Evolutionary conservation across 2,888 invertebrate species (phyloP).

Genomic region (Luperina nickerlii): DNA sequence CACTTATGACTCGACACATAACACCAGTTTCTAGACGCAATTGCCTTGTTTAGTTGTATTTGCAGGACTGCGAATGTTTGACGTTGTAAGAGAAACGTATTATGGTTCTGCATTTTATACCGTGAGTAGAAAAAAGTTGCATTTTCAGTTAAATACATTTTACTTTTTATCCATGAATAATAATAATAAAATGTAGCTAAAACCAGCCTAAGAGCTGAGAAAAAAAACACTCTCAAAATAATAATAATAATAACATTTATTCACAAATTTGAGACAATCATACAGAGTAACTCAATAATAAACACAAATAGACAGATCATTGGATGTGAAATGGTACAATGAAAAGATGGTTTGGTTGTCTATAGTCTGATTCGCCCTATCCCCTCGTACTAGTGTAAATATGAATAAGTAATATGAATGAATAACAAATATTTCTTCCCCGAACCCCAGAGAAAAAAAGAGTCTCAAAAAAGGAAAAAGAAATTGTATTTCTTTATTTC

Average conservation of each 20-base stretch:
- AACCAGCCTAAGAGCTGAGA: too few relatives aligned
- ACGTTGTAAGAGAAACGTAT: conserved; percentile 1
- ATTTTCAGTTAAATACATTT: not conserved
- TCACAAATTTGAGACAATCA: too few relatives aligned
- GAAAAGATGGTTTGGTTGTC: too few relatives aligned
- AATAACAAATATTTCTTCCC: not conserved
- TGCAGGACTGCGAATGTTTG: conserved; percentile 13
- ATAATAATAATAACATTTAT: too few relatives aligned
- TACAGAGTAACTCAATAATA: too few relatives aligned
- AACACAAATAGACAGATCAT: too few relatives aligned
- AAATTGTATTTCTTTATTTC: not conserved
- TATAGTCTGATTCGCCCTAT: too few relatives aligned
- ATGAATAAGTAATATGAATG: too few relatives aligned
- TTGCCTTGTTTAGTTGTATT: conserved; percentile 40
- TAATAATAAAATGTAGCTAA: too few relatives aligned
- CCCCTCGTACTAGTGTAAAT: too few relatives aligned
- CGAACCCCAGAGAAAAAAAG: not conserved
- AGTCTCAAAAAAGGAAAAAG: not conserved
- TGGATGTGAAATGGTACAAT: too few relatives aligned
- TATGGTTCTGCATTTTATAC: not conserved
- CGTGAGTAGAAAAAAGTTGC: not conserved
- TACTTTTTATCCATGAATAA: not conserved
- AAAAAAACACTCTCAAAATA: too few relatives aligned
- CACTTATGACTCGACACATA: conserved; percentile 46
- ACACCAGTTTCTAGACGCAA: conserved; percentile 33